phyloP scores from a whole-genome alignment of 2,797 vertebrate species.

The Miichthys miiuy region DNA sequence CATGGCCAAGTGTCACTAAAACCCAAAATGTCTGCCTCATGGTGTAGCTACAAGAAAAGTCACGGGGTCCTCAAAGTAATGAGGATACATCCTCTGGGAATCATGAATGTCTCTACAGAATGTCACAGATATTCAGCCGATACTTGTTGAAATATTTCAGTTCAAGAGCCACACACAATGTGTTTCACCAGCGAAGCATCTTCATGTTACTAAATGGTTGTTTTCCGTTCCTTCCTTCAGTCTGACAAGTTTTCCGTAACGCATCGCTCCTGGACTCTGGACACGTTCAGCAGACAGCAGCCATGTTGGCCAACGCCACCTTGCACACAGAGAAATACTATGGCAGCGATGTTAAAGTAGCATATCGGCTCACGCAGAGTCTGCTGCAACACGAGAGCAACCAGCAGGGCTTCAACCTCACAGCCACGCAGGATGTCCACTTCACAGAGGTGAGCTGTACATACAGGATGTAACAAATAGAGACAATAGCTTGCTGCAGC shows the following conservation, averaged over 20 bases:
- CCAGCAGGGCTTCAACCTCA: slow-evolving; percentile 93
- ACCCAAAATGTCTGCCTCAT: neutral
- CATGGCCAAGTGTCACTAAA: neutral
- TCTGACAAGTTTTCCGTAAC: slow-evolving; percentile 88
- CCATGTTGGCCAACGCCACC: slow-evolving; percentile 90
- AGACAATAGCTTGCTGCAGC: neutral
- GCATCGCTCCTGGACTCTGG: slow-evolving; percentile 86
- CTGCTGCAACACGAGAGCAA: slow-evolving; percentile 91
- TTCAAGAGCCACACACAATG: neutral
- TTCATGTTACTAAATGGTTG: neutral
- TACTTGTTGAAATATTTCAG: neutral
- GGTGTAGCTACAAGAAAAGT: neutral
- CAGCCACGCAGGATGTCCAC: slow-evolving; percentile 94
- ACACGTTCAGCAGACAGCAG: slow-evolving; percentile 85
- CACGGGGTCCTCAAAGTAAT: neutral
- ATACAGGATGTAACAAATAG: neutral
- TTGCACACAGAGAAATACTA: slow-evolving; percentile 84
- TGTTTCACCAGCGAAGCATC: neutral
- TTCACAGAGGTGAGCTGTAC: slow-evolving; percentile 91
- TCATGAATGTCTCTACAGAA: neutral
- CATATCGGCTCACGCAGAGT: slow-evolving; percentile 87
- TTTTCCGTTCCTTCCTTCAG: slow-evolving; percentile 67
- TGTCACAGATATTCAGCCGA: neutral
- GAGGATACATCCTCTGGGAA: neutral
- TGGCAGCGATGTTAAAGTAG: slow-evolving; percentile 93